phyloP scores from a whole-genome alignment of 2,888 invertebrate species.

The Ischnus inquisitorius region DNA sequence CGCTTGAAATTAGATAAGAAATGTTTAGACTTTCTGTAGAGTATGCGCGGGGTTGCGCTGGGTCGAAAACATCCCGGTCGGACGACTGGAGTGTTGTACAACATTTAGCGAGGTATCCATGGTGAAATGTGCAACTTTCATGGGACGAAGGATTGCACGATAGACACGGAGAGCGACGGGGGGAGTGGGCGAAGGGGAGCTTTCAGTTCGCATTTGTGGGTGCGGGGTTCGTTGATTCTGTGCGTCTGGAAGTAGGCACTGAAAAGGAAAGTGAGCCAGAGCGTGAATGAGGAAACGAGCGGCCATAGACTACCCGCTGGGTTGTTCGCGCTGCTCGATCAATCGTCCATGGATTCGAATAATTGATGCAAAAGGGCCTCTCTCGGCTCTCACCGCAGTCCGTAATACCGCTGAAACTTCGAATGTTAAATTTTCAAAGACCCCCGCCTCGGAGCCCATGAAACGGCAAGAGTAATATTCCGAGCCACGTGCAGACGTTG shows the following conservation, averaged over 20 bases:
- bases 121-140: constrained; percentile 76
- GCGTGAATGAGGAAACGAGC: constrained; percentile 5
- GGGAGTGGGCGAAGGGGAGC: constrained; percentile 42
- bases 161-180: background rate
- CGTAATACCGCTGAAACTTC: constrained; percentile 21
- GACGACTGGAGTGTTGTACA: constrained; percentile 71
- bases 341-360: constrained; percentile 71
- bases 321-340: constrained; percentile 71
- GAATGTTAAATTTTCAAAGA: constrained; percentile 26
- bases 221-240: constrained; percentile 69
- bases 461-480: background rate
- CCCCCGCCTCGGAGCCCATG: background rate
- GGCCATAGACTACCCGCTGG: constrained; percentile 38
- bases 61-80: constrained; percentile 64
- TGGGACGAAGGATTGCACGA: constrained; percentile 65
- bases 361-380: constrained; percentile 74
- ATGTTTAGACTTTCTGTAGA: constrained; percentile 56
- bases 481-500: background rate
- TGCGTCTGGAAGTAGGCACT: constrained; percentile 62
- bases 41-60: constrained; percentile 1
- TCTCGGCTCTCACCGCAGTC: constrained; percentile 7
- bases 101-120: constrained; percentile 74
- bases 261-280: constrained; percentile 12
- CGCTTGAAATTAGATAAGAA: background rate
- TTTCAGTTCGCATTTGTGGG: constrained; percentile 75